phyloP scores from a whole-genome alignment of 1,140 invertebrate genomes.

The Lepidostoma basale region DNA sequence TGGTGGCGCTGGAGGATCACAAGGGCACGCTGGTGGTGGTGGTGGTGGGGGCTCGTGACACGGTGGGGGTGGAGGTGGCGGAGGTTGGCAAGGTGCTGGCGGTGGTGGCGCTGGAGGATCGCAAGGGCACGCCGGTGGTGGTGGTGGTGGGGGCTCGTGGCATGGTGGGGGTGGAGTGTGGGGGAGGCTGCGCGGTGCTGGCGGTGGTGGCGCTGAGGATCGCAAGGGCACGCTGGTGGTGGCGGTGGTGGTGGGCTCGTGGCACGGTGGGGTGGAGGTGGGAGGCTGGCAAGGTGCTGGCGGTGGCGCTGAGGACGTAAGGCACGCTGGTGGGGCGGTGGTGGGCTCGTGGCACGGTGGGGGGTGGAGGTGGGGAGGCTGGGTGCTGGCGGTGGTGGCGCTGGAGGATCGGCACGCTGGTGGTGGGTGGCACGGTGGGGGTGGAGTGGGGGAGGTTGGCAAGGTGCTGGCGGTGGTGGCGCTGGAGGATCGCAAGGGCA shows the following conservation, averaged over 20 bases:
- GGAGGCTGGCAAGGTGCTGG: not conserved
- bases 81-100: not conserved
- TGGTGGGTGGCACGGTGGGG: not conserved
- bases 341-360: constrained; percentile 50
- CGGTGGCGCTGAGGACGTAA: not conserved
- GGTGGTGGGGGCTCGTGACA: not conserved
- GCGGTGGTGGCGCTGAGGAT: not conserved
- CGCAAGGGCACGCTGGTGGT: not conserved
- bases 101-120: not conserved
- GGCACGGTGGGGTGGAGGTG: constrained; percentile 43
- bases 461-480: constrained; percentile 43
- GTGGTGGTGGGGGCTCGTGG: not conserved
- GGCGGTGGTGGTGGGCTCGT: constrained; percentile 50
- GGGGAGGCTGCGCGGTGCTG: not conserved
- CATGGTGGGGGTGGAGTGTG: not conserved
- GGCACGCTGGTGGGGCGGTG: constrained; percentile 30
- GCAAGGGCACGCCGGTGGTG: not conserved
- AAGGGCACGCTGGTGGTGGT: not conserved
- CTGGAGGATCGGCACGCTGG: constrained; percentile 33
- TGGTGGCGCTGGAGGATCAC: not conserved
- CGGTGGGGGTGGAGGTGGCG: not conserved
- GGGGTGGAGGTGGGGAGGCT: not conserved
- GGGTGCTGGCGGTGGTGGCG: not conserved
- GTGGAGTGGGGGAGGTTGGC: not conserved
- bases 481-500: constrained; percentile 42